phyloP scores from a whole-genome alignment of 2,797 vertebrate species.

The Hirundo rustica region DNA sequence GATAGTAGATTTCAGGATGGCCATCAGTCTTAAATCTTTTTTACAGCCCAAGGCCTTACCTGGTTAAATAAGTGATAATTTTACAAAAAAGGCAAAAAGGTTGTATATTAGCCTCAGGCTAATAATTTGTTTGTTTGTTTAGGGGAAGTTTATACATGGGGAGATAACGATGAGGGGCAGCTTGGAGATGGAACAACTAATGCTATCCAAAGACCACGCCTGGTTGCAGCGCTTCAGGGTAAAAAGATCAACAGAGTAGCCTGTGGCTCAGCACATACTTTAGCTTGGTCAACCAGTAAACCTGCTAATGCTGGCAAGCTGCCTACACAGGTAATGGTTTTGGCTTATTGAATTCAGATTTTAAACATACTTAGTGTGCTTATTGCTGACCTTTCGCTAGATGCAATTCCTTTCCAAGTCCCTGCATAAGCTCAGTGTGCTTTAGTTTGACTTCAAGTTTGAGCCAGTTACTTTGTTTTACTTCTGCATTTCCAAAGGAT shows the following conservation, averaged over 20 bases:
- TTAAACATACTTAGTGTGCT: neutral
- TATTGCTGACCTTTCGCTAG: neutral
- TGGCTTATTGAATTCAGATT: neutral
- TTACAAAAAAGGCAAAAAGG: neutral
- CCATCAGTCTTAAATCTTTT: neutral
- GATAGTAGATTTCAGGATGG: neutral
- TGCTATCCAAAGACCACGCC: constrained; percentile 95
- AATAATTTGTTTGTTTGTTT: constrained; percentile 18
- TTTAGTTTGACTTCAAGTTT: neutral
- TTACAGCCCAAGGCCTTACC: neutral
- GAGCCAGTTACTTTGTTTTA: neutral
- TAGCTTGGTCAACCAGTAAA: constrained; percentile 98
- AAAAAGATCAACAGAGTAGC: constrained; percentile 99
- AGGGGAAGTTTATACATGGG: constrained; percentile 99
- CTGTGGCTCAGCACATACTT: constrained; percentile 96
- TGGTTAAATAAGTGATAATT: neutral
- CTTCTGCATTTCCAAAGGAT: neutral
- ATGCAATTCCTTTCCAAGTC: neutral
- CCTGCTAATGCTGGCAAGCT: constrained; percentile 97
- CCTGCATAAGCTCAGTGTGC: neutral
- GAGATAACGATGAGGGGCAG: constrained; percentile 98
- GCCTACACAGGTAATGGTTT: constrained; percentile 86
- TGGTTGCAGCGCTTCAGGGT: constrained; percentile 95
- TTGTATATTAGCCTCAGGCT: neutral
- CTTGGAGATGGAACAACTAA: constrained; percentile 98